These are phyloP conservation scores for Bos taurus DNA, from an alignment of 2,113 vertebrate genomes.

Conservation along the genomic window ARS-UCD2.0 NC_037335.1:96019501-96020000, in stretches of 20 bases:
- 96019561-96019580: conserved; percentile 45
- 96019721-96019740: conserved; percentile 77
- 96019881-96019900: conserved; percentile 71
- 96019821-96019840: conserved; percentile 77
- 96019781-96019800: conserved; percentile 79
- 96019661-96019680: conserved; percentile 66
- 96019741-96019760: conserved; percentile 78
- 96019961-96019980: conserved; percentile 44
- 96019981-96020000: conserved; percentile 52
- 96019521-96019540: conserved; percentile 32
- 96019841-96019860: conserved; percentile 74
- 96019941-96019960: conserved; percentile 72
- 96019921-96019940: conserved; percentile 63
- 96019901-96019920: conserved; percentile 70
- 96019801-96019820: conserved; percentile 77
- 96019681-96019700: conserved; percentile 70
- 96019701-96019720: conserved; percentile 75
- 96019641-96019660: conserved; percentile 67
- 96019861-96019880: conserved; percentile 72
- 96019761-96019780: conserved; percentile 79
- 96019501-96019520: conserved; percentile 50
- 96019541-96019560: conserved; percentile 57
- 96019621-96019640: conserved; percentile 64
- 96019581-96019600: not conserved
- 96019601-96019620: conserved; percentile 63